A percentile compares a stretch with the other conserved stretches of the same genome.
These are phyloP conservation scores for Ctenodactylus gundi DNA, from an alignment of 2,113 vertebrate genomes.

Conservation along the genomic window DNA sequence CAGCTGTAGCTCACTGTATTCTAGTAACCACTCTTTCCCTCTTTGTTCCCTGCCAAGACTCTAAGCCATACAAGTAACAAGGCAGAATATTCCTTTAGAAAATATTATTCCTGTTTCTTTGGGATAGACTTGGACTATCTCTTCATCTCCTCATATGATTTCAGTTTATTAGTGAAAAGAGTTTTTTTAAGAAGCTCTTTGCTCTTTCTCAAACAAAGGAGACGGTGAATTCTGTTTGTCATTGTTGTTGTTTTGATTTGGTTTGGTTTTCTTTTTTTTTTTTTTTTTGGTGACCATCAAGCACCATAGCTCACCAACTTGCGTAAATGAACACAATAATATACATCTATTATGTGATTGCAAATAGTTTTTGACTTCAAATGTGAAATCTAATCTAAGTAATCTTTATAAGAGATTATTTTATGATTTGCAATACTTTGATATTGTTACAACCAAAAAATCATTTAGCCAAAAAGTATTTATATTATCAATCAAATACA, in stretches of 20 bases:
- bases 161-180: not conserved
- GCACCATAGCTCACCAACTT: not conserved
- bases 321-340: not conserved
- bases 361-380: not conserved
- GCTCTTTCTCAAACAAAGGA: not conserved
- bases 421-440: not conserved
- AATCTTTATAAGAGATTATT: constrained; percentile 20
- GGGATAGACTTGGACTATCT: not conserved
- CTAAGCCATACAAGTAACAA: not conserved
- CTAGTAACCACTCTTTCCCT: not conserved
- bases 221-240: not conserved
- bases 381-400: constrained; percentile 2
- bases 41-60: not conserved
- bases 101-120: not conserved
- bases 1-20: not conserved
- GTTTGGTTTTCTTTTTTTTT: no score
- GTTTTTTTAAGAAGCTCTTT: not conserved
- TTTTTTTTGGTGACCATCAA: not conserved
- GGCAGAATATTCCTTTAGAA: not conserved
- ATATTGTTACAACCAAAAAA: not conserved
- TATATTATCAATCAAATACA: constrained; percentile 3
- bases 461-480: not conserved
- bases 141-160: not conserved
- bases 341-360: not conserved
- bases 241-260: no score